A percentile compares a stretch with the other conserved stretches of the same genome.
Evolutionary conservation across 2,888 invertebrate genomes (phyloP).

Genomic region (Drosophila anomalata): DNA sequence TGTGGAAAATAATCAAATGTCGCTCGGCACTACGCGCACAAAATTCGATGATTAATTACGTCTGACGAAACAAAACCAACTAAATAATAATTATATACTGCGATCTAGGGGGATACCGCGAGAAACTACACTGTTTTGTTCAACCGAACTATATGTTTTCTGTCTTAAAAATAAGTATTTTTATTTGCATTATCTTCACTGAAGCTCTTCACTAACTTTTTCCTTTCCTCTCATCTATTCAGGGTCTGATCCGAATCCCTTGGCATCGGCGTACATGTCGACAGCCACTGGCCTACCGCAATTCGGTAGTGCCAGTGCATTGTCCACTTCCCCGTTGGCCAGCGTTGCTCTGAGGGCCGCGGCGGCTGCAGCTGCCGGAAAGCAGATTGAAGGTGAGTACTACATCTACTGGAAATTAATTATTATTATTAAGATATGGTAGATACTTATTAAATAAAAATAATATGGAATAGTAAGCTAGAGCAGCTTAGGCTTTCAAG

Average conservation of each 20-base stretch:
- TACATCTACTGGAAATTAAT: neutral
- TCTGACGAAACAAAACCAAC: constrained; percentile 42
- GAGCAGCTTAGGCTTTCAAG: neutral
- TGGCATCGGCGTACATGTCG: constrained; percentile 87
- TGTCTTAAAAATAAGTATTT: neutral
- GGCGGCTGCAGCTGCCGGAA: constrained; percentile 92
- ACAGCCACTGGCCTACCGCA: constrained; percentile 85
- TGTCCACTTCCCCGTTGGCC: constrained; percentile 87
- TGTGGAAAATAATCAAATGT: constrained; percentile 71
- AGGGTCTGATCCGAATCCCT: constrained; percentile 85
- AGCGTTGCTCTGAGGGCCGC: constrained; percentile 89
- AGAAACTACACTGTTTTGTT: neutral
- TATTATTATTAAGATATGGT: neutral
- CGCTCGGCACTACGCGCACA: constrained; percentile 47
- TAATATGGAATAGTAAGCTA: neutral
- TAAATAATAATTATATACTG: constrained; percentile 49
- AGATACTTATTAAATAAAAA: neutral
- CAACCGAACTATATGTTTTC: neutral
- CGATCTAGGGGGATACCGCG: neutral
- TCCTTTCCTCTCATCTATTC: constrained; percentile 5
- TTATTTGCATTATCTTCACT: neutral
- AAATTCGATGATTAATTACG: constrained; percentile 74
- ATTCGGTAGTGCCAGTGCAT: constrained; percentile 86
- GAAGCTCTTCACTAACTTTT: neutral
- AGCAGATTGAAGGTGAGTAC: constrained; percentile 94